Conservation (phyloP, 1,140 invertebrate species). For the Parasteatoda tepidariorum region DNA sequence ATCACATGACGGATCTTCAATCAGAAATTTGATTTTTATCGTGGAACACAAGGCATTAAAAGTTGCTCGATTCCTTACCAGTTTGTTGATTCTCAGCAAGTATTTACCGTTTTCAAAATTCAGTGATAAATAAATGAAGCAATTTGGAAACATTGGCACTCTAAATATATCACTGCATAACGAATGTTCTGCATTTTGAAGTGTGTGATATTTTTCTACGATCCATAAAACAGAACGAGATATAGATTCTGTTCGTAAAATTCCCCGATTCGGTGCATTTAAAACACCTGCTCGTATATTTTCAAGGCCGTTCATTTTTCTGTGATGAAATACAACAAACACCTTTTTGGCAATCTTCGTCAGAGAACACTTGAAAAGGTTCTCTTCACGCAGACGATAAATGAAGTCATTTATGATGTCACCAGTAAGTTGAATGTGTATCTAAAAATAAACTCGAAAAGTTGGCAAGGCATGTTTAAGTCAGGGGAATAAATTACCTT, state of each 20-base stretch:
- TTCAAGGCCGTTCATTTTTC: too few species aligned
- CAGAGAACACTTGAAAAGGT: too few species aligned
- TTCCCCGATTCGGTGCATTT: slow-evolving; percentile 2
- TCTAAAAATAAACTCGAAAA: too few species aligned
- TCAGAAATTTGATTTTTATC: background rate
- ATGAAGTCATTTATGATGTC: too few species aligned
- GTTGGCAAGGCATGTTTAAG: too few species aligned
- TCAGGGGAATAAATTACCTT: too few species aligned
- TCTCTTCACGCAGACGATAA: too few species aligned
- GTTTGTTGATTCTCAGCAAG: background rate
- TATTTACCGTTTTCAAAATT: background rate
- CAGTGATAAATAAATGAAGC: slow-evolving; percentile 18
- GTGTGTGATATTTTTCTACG: background rate
- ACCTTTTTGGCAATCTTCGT: too few species aligned
- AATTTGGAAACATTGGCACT: slow-evolving; percentile 1
- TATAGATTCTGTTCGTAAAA: background rate
- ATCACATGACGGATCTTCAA: background rate
- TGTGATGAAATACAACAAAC: too few species aligned
- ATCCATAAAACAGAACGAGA: slow-evolving; percentile 2
- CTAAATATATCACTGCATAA: slow-evolving; percentile 33
- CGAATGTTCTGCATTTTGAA: background rate
- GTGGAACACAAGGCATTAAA: background rate
- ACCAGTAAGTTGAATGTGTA: too few species aligned
- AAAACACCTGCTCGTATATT: too few species aligned
- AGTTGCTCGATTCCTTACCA: background rate